Conservation (phyloP, 1,140 invertebrate species). For the Zaprionus taronus region DNA sequence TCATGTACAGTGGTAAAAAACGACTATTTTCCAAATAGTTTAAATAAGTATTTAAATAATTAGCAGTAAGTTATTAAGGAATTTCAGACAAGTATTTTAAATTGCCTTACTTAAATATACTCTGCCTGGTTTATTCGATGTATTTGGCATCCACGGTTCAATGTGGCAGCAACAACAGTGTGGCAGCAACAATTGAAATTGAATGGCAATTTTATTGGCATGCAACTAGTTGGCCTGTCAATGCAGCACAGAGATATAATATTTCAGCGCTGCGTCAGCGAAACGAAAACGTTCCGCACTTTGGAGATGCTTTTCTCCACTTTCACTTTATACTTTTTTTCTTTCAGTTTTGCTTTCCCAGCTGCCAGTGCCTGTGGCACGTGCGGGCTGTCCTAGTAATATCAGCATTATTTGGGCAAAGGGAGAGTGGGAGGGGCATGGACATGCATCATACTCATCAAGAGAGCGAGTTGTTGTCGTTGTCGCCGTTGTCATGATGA, state of each 20-base stretch:
- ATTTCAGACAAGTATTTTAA: neutral
- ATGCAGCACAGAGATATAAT: conserved; percentile 63
- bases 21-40: neutral
- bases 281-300: conserved; percentile 25
- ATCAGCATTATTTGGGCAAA: conserved; percentile 25
- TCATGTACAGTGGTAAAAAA: conserved; percentile 9
- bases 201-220: conserved; percentile 73
- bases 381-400: conserved; percentile 45
- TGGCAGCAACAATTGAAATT: conserved; percentile 66
- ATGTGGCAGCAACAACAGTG: conserved; percentile 38
- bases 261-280: conserved; percentile 62
- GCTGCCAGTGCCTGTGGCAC: conserved; percentile 53
- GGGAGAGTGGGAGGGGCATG: neutral
- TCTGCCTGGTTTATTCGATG: neutral
- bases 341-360: neutral
- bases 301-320: conserved; percentile 19
- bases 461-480: conserved; percentile 18
- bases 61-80: neutral
- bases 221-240: conserved; percentile 77
- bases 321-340: conserved; percentile 26
- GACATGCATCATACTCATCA: conserved; percentile 44
- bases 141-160: neutral
- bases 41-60: neutral
- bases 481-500: conserved; percentile 58
- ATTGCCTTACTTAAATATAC: neutral